A percentile compares a stretch with the other conserved stretches of the same genome.
Conservation (phyloP, 1,140 invertebrate species). For the Cyrtorhinus lividipennis region DNA sequence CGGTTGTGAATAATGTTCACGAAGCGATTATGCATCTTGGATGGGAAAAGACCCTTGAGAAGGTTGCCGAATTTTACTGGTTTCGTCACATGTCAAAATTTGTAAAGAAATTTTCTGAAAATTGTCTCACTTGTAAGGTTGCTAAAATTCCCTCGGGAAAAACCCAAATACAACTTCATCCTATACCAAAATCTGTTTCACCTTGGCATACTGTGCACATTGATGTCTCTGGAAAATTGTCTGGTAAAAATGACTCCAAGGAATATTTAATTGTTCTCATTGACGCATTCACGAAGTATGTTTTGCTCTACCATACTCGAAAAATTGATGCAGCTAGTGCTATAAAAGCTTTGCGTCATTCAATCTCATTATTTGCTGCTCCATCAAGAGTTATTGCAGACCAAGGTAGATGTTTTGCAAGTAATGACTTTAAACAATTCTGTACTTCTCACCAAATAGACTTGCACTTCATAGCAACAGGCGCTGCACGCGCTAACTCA, state of each 20-base stretch:
- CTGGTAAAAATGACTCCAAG: constrained; percentile 12
- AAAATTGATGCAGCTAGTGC: constrained; percentile 20
- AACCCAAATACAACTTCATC: constrained; percentile 11
- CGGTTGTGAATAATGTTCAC: constrained; percentile 28
- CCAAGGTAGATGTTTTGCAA: constrained; percentile 23
- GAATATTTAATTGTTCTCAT: constrained; percentile 22
- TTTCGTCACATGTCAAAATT: constrained; percentile 13
- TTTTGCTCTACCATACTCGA: constrained; percentile 21
- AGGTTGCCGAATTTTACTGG: constrained; percentile 12
- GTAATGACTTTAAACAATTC: constrained; percentile 26
- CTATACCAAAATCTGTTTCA: constrained; percentile 3
- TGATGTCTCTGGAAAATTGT: constrained; percentile 13
- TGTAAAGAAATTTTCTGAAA: constrained; percentile 9
- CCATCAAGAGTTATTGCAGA: constrained; percentile 25
- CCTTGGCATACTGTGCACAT: constrained; percentile 11
- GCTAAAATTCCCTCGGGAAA: constrained; percentile 8
- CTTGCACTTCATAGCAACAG: constrained; percentile 20
- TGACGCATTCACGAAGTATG: constrained; percentile 23
- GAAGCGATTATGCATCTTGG: constrained; percentile 16
- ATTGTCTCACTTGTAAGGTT: constrained; percentile 14
- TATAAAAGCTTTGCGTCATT: constrained; percentile 3
- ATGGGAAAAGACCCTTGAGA: constrained; percentile 5
- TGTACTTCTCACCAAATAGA: constrained; percentile 23
- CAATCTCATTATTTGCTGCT: constrained; percentile 25
- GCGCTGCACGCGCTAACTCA: constrained; percentile 17